Conservation (phyloP, 2,113 vertebrate species). For the Paralichthys olivaceus region DNA sequence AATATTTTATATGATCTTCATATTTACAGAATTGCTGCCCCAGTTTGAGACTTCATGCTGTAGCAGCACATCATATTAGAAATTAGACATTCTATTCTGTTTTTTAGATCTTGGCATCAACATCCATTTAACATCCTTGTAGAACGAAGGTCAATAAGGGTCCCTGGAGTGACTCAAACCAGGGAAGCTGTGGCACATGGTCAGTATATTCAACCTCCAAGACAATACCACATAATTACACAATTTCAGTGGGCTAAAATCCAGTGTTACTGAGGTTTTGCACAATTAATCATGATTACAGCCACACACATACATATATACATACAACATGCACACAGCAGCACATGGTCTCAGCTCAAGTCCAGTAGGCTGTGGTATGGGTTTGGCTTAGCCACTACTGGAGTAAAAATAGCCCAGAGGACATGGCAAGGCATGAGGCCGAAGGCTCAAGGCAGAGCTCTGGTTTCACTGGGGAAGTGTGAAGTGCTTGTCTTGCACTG, state of each 20-base stretch:
- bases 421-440: constrained; percentile 69
- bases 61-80: no score
- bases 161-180: neutral
- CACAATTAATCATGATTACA: constrained; percentile 12
- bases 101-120: no score
- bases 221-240: neutral
- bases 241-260: neutral
- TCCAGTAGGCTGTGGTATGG: constrained; percentile 61
- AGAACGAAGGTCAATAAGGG: neutral
- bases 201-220: neutral
- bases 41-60: no score
- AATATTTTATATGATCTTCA: no score
- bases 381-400: constrained; percentile 65
- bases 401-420: constrained; percentile 82
- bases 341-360: constrained; percentile 35
- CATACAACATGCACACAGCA: constrained; percentile 2
- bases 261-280: neutral
- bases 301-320: constrained; percentile 17
- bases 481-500: constrained; percentile 67
- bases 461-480: constrained; percentile 79
- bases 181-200: neutral
- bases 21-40: no score
- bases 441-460: constrained; percentile 67
- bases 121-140: no score
- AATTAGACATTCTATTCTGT: no score